Conservation (phyloP, 2,888 invertebrate species). For the Caenorhabditis japonica region DNA sequence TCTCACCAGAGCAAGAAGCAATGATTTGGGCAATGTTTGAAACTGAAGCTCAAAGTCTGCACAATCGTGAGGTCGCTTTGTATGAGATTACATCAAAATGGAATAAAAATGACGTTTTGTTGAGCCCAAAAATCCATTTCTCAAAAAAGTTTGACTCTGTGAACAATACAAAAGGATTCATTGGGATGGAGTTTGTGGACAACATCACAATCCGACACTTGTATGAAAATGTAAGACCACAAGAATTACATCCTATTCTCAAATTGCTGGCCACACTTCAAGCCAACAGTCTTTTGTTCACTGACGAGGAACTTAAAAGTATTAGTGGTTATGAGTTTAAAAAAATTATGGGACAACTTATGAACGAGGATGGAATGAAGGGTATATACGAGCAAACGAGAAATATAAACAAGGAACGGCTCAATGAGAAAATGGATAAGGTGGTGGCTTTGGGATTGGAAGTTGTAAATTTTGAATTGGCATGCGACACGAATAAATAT, state of each 20-base stretch:
- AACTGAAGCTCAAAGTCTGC: slow-evolving; percentile 13
- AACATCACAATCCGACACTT: slow-evolving; percentile 33
- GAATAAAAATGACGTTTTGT: slow-evolving; percentile 7
- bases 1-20: slow-evolving; percentile 22
- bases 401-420: slow-evolving; percentile 3
- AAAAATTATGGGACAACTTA: slow-evolving; percentile 6
- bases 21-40: slow-evolving; percentile 19
- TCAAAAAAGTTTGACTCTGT: slow-evolving; percentile 24
- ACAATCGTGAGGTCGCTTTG: slow-evolving; percentile 43
- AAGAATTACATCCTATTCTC: slow-evolving; percentile 29
- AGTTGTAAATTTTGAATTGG: slow-evolving; percentile 23
- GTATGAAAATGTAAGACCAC: slow-evolving; percentile 26
- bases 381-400: slow-evolving; percentile 4
- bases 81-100: slow-evolving; percentile 23
- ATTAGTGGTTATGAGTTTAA: slow-evolving; percentile 23
- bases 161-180: slow-evolving; percentile 34
- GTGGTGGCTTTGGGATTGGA: slow-evolving; percentile 11
- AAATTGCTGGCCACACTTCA: slow-evolving; percentile 30
- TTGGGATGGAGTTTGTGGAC: slow-evolving; percentile 41
- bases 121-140: slow-evolving; percentile 32
- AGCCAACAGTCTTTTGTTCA: slow-evolving; percentile 22
- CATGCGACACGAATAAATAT: slow-evolving; percentile 13
- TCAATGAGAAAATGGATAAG: slow-evolving; percentile 13
- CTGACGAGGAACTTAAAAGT: slow-evolving; percentile 9
- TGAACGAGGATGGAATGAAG: slow-evolving; percentile 19